Percentiles rank a stretch among this genome's conserved stretches.
Conservation (phyloP, 35 echinoderm and acorn worm species). For the Lytechinus pictus region DNA sequence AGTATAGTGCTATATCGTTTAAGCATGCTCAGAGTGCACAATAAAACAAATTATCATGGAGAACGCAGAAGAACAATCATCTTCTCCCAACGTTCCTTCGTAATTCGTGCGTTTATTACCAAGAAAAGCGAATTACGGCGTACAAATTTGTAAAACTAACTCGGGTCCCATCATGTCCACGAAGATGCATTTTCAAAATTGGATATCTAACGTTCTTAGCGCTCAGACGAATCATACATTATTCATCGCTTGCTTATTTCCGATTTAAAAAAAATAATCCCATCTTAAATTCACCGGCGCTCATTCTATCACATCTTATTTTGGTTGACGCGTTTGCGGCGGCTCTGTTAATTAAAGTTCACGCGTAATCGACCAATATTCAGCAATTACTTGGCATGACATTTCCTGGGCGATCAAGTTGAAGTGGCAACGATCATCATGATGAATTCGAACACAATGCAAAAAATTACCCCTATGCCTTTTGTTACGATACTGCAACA, state of each 20-base stretch:
- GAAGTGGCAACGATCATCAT: too few relatives aligned
- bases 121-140: not conserved
- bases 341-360: not conserved
- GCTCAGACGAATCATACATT: not conserved
- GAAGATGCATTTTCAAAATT: not conserved
- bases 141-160: not conserved
- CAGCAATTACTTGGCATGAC: not conserved
- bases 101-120: not conserved
- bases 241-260: constrained; percentile 7
- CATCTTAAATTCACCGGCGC: not conserved
- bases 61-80: too few relatives aligned
- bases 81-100: too few relatives aligned
- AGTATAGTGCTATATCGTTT: too few relatives aligned
- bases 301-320: not conserved
- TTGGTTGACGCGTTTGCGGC: not conserved
- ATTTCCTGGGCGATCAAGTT: too few relatives aligned
- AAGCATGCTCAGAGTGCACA: too few relatives aligned
- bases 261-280: not conserved
- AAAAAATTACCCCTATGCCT: too few relatives aligned
- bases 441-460: too few relatives aligned
- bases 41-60: too few relatives aligned
- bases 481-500: too few relatives aligned
- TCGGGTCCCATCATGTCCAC: not conserved
- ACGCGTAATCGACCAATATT: constrained; percentile 3
- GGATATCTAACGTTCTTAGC: not conserved